Evolutionary conservation across 2,797 vertebrate species (phyloP).

Genomic region (Cuculus canorus): DNA sequence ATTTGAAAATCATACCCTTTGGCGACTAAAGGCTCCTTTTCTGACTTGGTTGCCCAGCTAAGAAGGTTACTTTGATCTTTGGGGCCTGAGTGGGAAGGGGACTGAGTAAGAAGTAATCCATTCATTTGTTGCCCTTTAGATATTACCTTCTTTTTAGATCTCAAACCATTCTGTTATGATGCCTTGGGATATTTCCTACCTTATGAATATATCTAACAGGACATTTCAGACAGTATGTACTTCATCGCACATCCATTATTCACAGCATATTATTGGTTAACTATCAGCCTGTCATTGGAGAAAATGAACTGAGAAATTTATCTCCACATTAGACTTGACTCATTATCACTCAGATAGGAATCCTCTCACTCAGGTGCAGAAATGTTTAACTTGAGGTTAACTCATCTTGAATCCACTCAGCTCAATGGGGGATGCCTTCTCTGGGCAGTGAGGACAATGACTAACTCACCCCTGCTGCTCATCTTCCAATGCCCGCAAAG

Average conservation of each 20-base stretch:
- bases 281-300: neutral
- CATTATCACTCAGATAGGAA: neutral
- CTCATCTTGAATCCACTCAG: neutral
- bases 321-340: neutral
- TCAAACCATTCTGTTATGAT: neutral
- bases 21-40: neutral
- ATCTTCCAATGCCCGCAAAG: neutral
- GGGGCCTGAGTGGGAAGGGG: neutral
- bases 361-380: neutral
- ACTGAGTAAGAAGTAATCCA: neutral
- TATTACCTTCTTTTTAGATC: neutral
- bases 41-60: neutral
- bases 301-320: neutral
- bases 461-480: neutral
- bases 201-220: neutral
- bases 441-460: neutral
- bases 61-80: neutral
- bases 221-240: neutral
- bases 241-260: neutral
- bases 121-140: neutral
- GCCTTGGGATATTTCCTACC: neutral
- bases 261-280: neutral
- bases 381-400: neutral
- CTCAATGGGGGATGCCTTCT: neutral
- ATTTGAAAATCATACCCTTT: neutral